Conservation (phyloP, 1,140 invertebrate genomes). For the Euura lappo region DNA sequence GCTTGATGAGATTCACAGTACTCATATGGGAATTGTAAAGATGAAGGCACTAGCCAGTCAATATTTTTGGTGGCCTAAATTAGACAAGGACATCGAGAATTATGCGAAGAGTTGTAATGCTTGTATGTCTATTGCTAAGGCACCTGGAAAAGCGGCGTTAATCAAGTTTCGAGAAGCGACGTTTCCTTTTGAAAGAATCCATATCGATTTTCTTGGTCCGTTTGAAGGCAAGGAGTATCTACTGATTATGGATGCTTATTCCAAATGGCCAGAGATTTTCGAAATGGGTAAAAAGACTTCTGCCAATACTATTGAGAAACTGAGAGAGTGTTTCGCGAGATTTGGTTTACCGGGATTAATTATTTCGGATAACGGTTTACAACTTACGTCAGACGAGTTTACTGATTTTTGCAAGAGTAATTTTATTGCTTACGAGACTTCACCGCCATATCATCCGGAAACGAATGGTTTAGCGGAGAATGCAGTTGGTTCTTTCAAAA, state of each 20-base stretch:
- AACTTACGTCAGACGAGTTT: constrained; percentile 35
- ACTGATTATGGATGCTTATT: constrained; percentile 52
- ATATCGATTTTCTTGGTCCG: constrained; percentile 55
- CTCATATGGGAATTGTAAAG: constrained; percentile 27
- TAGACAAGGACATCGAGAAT: constrained; percentile 47
- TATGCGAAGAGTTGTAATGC: constrained; percentile 29
- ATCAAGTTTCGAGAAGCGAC: constrained; percentile 38
- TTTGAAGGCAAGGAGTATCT: constrained; percentile 45
- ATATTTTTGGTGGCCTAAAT: constrained; percentile 50
- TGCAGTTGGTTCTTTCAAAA: constrained; percentile 40
- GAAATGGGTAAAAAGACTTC: constrained; percentile 22
- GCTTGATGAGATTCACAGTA: constrained; percentile 40
- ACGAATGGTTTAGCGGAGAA: constrained; percentile 45
- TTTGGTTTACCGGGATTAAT: constrained; percentile 36
- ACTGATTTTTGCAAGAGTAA: constrained; percentile 34
- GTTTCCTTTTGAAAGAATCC: constrained; percentile 30
- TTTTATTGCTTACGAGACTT: constrained; percentile 31
- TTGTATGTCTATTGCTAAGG: constrained; percentile 30
- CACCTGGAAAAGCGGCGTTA: constrained; percentile 22
- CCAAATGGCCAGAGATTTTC: constrained; percentile 48
- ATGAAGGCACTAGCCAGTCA: constrained; percentile 49
- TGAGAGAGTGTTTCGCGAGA: constrained; percentile 33
- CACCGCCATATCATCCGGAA: constrained; percentile 37
- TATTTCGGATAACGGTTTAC: constrained; percentile 33
- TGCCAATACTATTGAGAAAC: constrained; percentile 25